Conservation (phyloP, 2,888 invertebrate genomes). For the Rhorus exstirpatorius region DNA sequence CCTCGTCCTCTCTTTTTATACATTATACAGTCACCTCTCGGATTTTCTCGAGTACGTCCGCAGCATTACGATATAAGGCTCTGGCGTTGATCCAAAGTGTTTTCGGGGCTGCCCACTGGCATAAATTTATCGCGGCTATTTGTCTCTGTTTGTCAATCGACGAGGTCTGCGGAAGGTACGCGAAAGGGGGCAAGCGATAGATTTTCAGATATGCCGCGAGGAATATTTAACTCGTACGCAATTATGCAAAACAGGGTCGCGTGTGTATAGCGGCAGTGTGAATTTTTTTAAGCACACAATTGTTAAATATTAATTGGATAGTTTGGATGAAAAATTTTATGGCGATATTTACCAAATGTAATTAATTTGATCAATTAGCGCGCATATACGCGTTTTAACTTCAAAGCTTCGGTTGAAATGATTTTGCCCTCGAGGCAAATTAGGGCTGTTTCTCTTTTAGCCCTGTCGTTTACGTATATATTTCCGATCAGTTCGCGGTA, state of each 20-base stretch:
- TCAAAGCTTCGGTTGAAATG: too few relatives aligned
- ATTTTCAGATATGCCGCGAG: constrained; percentile 41
- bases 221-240: not conserved
- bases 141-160: constrained; percentile 64
- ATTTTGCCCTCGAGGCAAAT: too few relatives aligned
- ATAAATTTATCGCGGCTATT: constrained; percentile 75
- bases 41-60: constrained; percentile 52
- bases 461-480: too few relatives aligned
- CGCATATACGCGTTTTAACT: too few relatives aligned
- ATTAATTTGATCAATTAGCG: constrained; percentile 12
- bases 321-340: not conserved
- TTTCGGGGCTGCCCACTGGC: constrained; percentile 72
- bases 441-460: too few relatives aligned
- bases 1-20: constrained; percentile 16
- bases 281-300: too few relatives aligned
- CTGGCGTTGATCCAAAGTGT: constrained; percentile 78
- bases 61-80: constrained; percentile 64
- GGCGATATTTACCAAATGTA: not conserved
- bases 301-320: constrained; percentile 26
- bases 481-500: not conserved
- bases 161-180: not conserved
- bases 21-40: constrained; percentile 36
- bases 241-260: too few relatives aligned
- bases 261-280: too few relatives aligned
- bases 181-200: constrained; percentile 1